phyloP scores from a whole-genome alignment of 2,113 vertebrate species.

The Cottus gobio region DNA sequence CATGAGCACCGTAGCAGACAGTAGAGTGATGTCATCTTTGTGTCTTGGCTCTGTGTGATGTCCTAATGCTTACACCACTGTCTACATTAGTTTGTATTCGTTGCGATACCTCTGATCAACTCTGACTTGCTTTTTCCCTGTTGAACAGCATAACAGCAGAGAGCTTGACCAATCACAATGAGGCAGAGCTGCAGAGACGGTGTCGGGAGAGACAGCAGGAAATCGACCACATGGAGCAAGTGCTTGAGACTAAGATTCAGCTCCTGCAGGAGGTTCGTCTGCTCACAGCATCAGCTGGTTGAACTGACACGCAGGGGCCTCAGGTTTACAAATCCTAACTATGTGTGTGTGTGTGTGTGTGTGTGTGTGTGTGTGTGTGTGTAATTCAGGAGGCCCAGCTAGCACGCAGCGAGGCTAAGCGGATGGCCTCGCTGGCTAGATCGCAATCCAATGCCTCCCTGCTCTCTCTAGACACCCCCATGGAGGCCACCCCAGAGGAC shows the following conservation, averaged over 20 bases:
- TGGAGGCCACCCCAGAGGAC: slow-evolving; percentile 82
- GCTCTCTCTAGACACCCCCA: slow-evolving; percentile 82
- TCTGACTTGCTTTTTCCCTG: neutral
- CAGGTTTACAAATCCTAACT: neutral
- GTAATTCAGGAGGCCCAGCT: slow-evolving; percentile 88
- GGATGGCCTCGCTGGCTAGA: slow-evolving; percentile 84
- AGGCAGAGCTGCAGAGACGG: slow-evolving; percentile 86
- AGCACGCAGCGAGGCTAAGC: slow-evolving; percentile 86
- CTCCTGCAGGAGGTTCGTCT: slow-evolving; percentile 90
- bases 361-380: slow-evolving; percentile 6
- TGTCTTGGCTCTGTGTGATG: slow-evolving; percentile 27
- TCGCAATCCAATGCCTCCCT: slow-evolving; percentile 85
- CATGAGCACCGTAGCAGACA: slow-evolving; percentile 23
- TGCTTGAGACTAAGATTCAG: slow-evolving; percentile 91
- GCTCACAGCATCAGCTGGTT: neutral
- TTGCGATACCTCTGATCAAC: neutral
- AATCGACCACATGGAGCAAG: slow-evolving; percentile 88
- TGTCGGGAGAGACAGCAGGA: slow-evolving; percentile 90
- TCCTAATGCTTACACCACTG: slow-evolving; percentile 1
- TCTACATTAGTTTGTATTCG: neutral
- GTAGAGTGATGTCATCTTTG: slow-evolving; percentile 54
- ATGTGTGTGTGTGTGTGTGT: slow-evolving; percentile 6
- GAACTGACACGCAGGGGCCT: neutral
- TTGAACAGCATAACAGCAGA: slow-evolving; percentile 86
- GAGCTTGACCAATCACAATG: slow-evolving; percentile 88